phyloP scores from a whole-genome alignment of 2,113 vertebrate species.

The Leptobrachium leishanense region DNA sequence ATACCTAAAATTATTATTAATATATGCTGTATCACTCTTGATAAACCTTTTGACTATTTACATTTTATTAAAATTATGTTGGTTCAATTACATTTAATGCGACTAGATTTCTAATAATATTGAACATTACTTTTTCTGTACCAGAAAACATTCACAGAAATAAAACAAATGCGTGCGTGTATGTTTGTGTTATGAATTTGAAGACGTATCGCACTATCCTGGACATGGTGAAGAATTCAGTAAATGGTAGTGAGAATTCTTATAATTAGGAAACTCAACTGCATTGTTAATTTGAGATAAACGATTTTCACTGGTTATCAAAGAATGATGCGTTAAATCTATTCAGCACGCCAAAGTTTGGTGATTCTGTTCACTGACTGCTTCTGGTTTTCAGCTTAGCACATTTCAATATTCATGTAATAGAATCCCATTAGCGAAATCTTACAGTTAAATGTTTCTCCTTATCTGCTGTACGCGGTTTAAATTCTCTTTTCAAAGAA shows the following conservation, averaged over 20 bases:
- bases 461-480: slow-evolving; percentile 37
- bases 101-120: no score
- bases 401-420: slow-evolving; percentile 43
- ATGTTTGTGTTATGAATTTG: no score
- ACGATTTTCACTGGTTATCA: slow-evolving; percentile 41
- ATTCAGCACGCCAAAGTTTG: slow-evolving; percentile 38
- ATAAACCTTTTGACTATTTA: no score
- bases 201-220: no score
- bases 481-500: not conserved
- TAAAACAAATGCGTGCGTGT: no score
- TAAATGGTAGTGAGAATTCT: slow-evolving; percentile 17
- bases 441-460: slow-evolving; percentile 24
- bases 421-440: slow-evolving; percentile 39
- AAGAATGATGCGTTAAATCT: slow-evolving; percentile 39
- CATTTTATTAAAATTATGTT: no score
- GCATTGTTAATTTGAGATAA: slow-evolving; percentile 47
- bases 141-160: no score
- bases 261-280: slow-evolving; percentile 38
- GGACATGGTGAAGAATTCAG: no score
- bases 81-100: no score
- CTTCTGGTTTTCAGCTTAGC: slow-evolving; percentile 21
- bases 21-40: no score
- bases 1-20: no score
- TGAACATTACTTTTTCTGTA: no score
- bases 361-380: slow-evolving; percentile 26